Conservation (phyloP, 2,888 invertebrate species). For the Itoplectis maculator region DNA sequence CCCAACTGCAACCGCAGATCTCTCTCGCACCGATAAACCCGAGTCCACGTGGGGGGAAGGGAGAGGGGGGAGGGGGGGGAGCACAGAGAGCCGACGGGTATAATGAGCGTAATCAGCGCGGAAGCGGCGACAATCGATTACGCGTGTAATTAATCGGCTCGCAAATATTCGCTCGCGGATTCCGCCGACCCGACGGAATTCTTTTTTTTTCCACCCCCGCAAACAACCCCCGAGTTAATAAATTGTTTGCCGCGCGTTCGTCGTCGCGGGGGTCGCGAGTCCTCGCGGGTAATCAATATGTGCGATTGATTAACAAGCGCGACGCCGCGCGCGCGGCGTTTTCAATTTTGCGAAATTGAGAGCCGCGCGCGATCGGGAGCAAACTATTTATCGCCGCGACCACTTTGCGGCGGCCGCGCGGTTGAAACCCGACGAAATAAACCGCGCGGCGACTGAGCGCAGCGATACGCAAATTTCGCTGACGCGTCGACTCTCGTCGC, state of each 20-base stretch:
- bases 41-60: too few relatives aligned
- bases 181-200: slow-evolving; percentile 30
- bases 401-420: background rate
- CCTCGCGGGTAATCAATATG: slow-evolving; percentile 39
- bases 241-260: slow-evolving; percentile 54
- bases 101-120: background rate
- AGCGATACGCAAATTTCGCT: too few relatives aligned
- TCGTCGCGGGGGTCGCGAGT: background rate
- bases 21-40: too few relatives aligned
- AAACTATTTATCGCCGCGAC: slow-evolving; percentile 15
- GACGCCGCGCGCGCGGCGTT: slow-evolving; percentile 10
- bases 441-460: too few relatives aligned
- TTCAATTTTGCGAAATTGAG: slow-evolving; percentile 39
- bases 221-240: slow-evolving; percentile 62
- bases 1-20: too few relatives aligned
- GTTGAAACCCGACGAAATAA: background rate
- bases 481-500: too few relatives aligned
- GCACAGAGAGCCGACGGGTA: background rate
- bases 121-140: slow-evolving; percentile 36
- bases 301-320: slow-evolving; percentile 47
- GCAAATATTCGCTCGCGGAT: slow-evolving; percentile 39
- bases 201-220: slow-evolving; percentile 46
- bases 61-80: too few relatives aligned
- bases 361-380: slow-evolving; percentile 15
- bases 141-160: slow-evolving; percentile 46